phyloP scores from a whole-genome alignment of 2,113 vertebrate genomes.

The Vanacampus margaritifer region DNA sequence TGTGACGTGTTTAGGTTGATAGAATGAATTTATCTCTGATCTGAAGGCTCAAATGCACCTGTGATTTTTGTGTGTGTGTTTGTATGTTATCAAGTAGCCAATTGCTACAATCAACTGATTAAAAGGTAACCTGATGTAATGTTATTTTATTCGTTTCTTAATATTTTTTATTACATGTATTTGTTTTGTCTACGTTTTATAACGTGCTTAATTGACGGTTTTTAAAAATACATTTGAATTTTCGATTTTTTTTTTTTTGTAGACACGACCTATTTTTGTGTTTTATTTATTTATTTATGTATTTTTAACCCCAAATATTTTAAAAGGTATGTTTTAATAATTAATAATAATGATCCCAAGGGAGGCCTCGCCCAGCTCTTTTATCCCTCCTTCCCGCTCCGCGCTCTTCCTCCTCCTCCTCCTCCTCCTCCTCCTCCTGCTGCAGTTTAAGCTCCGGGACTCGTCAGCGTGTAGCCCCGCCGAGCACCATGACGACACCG shows the following conservation, averaged over 20 bases:
- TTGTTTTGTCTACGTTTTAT: too few species aligned
- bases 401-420: constrained; percentile 24
- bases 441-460: constrained; percentile 14
- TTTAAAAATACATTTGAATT: not conserved
- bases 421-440: constrained; percentile 8
- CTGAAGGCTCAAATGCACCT: too few species aligned
- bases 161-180: too few species aligned
- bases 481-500: constrained; percentile 22
- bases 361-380: not conserved
- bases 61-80: too few species aligned
- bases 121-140: too few species aligned
- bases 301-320: not conserved
- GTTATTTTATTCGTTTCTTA: too few species aligned
- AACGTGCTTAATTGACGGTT: too few species aligned
- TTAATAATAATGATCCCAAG: not conserved
- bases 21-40: too few species aligned
- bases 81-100: too few species aligned
- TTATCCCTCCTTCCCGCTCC: not conserved
- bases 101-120: too few species aligned
- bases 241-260: not conserved
- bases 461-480: not conserved
- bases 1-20: too few species aligned
- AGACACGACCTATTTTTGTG: too few species aligned
- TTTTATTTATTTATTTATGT: not conserved
- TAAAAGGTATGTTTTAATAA: not conserved